Conservation (phyloP, 2,888 invertebrate species). For the Nasonovia ribisnigri region DNA sequence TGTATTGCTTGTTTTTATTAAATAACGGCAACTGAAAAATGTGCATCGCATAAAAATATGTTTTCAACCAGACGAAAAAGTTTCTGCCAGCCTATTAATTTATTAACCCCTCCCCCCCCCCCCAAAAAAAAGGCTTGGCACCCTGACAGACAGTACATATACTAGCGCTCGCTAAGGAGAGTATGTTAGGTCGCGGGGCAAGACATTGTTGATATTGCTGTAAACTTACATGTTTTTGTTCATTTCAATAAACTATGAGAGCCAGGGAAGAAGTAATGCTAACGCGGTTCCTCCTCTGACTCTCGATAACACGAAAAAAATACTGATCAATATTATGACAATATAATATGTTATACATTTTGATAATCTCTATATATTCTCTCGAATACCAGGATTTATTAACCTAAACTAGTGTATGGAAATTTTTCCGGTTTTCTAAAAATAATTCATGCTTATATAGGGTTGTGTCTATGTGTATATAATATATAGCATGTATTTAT, state of each 20-base stretch:
- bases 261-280: too few species aligned
- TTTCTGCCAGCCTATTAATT: neutral
- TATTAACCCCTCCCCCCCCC: too few species aligned
- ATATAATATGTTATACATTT: neutral
- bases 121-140: too few species aligned
- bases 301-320: too few species aligned
- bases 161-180: too few species aligned
- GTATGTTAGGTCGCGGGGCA: too few species aligned
- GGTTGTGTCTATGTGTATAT: neutral
- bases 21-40: neutral
- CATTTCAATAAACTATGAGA: too few species aligned
- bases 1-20: neutral
- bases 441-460: neutral
- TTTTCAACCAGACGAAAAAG: neutral
- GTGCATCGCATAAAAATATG: neutral
- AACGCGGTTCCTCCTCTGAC: too few species aligned
- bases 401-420: neutral
- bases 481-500: neutral
- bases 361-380: neutral
- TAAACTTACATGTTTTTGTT: too few species aligned
- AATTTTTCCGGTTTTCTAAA: neutral
- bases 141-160: too few species aligned
- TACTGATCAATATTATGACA: too few species aligned
- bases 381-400: neutral
- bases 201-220: too few species aligned